Evolutionary conservation across 2,797 vertebrate genomes (phyloP), one percentile per base, ranked within the genome.

Genomic region (Urosaurus nigricauda): DNA sequence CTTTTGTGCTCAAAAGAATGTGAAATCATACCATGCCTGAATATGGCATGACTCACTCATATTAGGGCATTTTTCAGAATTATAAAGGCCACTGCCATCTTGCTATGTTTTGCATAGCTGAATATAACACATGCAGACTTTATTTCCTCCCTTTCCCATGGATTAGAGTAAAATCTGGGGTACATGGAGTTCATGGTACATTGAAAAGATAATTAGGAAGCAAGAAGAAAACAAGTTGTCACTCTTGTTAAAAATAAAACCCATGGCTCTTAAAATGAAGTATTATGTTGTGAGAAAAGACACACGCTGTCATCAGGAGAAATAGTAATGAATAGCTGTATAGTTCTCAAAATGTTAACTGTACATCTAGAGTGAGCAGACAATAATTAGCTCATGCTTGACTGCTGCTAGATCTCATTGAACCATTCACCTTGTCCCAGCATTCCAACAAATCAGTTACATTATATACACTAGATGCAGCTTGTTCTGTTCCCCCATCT

Each of bases 1-100:
- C 91, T 94, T 96, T 96, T 97, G 95, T 96, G 40, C 89, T 92
- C 53, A 84, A 86, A 93, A 90, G 96, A 97, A 96, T 96, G 94
- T 95, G 91, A 90, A 89, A 35, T 89, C 75, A 79, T 70, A 82
- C 81, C 87, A 89, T 86, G 87, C 78, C 89, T 92, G 80, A 79
- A 84, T 79, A 53, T 75, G 87, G 37, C 73, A 6, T 85, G 84
- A 86, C 79, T 89, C 88, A 89, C 47, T 51, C 47, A 51, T 40
- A 80, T 86, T 85, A 70, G 79, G 79, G 17, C 71, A 68, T 86
- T 86, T 80, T 85, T 83, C 60, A n/a, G 60, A 86, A 79, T 83
- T 86, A 73, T 60, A 90, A 93, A 93, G 90, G 79, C 71, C 78
- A 88, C 29, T 86, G 84, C 60, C 79, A 86, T 77, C 71, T 83